Base-by-base conservation (phyloP, 2,888 invertebrate species). In the Heliconius hortense region DNA sequence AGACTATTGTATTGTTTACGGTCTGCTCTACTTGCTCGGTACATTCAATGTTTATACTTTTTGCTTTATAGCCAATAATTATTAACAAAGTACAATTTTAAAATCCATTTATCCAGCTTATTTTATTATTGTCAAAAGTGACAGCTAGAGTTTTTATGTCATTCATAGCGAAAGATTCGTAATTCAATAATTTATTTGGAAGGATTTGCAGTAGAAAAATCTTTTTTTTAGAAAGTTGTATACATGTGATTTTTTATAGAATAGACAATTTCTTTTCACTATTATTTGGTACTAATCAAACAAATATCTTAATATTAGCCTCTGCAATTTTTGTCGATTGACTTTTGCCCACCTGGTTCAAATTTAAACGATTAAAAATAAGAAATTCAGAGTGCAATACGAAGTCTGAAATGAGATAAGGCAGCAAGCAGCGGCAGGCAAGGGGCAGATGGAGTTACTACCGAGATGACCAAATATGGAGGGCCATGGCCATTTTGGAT, bases 1-100 rank as follows among this genome's bases (percentile, higher is more conserved):
- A 60, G 21, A 59, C 59, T 31, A 69, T 69, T 60, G 59, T 60
- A 71, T 71, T 71, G 71, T 71, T 71, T 71, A 60, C 70, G 59
- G 56, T 71, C 59, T 35, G 70, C 70, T 69, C 69, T 71, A 71
- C 70, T 71, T 71, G 70, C 70, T 26, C 26, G 10, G 24, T 39
- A 35, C n/a, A 15, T 59, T 39, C 26, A 18, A 26, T 71, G 39
- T 71, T 71, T 39, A 26, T 60, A 24, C 10, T 21, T 26, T 59
- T 71, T 71, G 26, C 8, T 15, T 15, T 56, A 56, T 24, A 67
- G 26, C 24, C 39, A 43, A 67, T 43, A 35, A 31, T 31, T 63
- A 39, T n/a, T 39, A n/a, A 26, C 26, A 24, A 67, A 63, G 24
- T 43, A 13, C 18, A 43, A 39, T 67, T 43, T 39, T 8, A 43